Percentiles rank a stretch among this genome's conserved stretches.
phyloP scores from a whole-genome alignment of 2,113 vertebrate species.

The Apteryx mantelli region DNA sequence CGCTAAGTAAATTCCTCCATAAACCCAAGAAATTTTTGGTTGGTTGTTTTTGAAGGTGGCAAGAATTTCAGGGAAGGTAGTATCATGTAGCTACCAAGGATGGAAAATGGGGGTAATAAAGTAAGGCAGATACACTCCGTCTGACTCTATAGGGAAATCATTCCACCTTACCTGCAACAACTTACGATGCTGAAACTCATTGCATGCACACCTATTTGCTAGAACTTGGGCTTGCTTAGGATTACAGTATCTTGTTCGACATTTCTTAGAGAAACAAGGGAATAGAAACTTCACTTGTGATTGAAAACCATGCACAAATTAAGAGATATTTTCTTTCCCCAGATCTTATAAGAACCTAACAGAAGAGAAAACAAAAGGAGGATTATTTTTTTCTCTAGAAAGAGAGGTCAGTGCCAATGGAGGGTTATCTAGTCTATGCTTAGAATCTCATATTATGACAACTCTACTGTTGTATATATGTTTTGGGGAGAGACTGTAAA shows the following conservation, averaged over 20 bases:
- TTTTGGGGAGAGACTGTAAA: background rate
- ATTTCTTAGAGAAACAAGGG: background rate
- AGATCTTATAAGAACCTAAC: background rate
- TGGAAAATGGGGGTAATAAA: background rate
- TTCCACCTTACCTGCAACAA: background rate
- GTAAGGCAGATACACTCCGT: background rate
- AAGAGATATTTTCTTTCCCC: background rate
- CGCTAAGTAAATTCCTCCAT: background rate
- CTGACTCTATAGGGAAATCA: background rate
- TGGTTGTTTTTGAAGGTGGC: background rate
- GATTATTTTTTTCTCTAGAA: background rate
- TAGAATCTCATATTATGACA: background rate
- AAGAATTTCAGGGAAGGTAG: background rate
- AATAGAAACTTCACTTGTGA: background rate
- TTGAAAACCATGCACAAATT: accelerated
- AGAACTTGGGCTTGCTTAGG: background rate
- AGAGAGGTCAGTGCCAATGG: background rate
- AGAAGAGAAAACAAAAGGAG: background rate
- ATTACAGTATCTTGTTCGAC: background rate
- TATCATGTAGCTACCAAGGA: background rate
- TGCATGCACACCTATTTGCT: background rate
- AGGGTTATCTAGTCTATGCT: background rate
- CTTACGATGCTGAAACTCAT: background rate
- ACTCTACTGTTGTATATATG: background rate
- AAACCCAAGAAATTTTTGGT: background rate